These are phyloP conservation scores for Cinclus mexicanus DNA, from an alignment of 2,113 vertebrate genomes.

Conservation along the genomic window DNA sequence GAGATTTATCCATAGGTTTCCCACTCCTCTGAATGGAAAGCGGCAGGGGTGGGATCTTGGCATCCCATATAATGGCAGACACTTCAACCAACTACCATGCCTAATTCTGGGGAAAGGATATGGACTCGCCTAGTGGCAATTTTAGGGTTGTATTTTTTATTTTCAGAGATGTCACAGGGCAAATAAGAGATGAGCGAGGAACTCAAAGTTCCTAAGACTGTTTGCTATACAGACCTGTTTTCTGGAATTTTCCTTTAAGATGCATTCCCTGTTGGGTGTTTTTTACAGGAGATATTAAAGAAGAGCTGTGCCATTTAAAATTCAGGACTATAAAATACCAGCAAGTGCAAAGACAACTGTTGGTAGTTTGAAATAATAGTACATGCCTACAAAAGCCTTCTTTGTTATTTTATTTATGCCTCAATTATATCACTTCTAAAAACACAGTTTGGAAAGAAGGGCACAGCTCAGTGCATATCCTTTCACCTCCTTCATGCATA, in stretches of 20 bases:
- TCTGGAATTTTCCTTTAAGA: slow-evolving; percentile 1
- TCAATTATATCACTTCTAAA: slow-evolving; percentile 60
- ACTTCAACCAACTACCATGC: slow-evolving; percentile 21
- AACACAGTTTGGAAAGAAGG: slow-evolving; percentile 50
- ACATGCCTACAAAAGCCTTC: neutral
- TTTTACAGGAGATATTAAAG: neutral
- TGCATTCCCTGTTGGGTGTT: neutral
- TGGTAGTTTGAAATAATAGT: slow-evolving; percentile 41
- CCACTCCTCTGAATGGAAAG: slow-evolving; percentile 54
- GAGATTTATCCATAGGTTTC: slow-evolving; percentile 66
- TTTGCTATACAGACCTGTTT: neutral
- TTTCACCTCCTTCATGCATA: slow-evolving; percentile 68
- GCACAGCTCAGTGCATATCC: slow-evolving; percentile 52
- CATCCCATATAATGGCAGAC: slow-evolving; percentile 34
- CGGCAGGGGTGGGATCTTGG: slow-evolving; percentile 2
- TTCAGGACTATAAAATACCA: slow-evolving; percentile 22
- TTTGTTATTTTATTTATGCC: slow-evolving; percentile 63
- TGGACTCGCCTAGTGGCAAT: neutral
- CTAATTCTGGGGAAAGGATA: slow-evolving; percentile 18
- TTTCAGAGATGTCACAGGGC: neutral
- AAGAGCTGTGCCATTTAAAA: slow-evolving; percentile 27
- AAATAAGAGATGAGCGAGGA: neutral
- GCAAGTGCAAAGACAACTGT: slow-evolving; percentile 36
- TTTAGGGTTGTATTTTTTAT: neutral
- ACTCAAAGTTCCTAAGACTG: neutral